Evolutionary conservation across 2,888 invertebrate genomes (phyloP), one percentile per base, ranked within the genome.

Genomic region (Latrodectus elegans): DNA sequence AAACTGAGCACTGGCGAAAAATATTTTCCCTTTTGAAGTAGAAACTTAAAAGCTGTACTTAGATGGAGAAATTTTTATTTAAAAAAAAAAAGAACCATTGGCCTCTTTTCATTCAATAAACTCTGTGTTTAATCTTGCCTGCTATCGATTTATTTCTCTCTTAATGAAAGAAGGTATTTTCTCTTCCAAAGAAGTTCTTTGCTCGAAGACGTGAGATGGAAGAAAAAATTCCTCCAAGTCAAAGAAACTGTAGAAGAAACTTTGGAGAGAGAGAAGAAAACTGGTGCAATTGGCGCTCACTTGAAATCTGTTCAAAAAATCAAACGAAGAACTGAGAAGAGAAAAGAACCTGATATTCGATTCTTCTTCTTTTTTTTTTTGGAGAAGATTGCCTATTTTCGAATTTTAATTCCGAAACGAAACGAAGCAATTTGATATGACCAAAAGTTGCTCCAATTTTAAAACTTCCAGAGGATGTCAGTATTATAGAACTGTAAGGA

Each of bases 31-130:
- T 38, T 38, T 38, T 38, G 38, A 38, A 38, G 38, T 4, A 38
- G 38, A 38, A 38, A 38, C 4, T 38, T 38, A 38, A 38, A 38
- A 38, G 38, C 38, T 38, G 38, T 38, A 38, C 38, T 38, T 38
- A 38, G 38, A 38, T 38, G 38, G 38, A 38, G 38, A 38, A 38
- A 38, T 3, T 38, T 38, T 38, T 38, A 38, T 38, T 38, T 38
- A 22, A 22, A 38, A 38, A 22, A 38, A 38, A 38, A 38, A 38
- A 38, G 38, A 38, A 38, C 38, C 38, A 60, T 60, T 60, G 12
- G 60, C 8, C 53, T 22, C 77, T 68, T 77, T 68, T 67, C 67
- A 73, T 81, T 81, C 81, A 81, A 81, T 81, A 81, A 65, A 49
- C 67, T 72, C 14, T n/a, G 72, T 22, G 55, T 49, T 67, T 73